phyloP scores from a whole-genome alignment of 2,797 vertebrate species.

The Notolabrus celidotus region DNA sequence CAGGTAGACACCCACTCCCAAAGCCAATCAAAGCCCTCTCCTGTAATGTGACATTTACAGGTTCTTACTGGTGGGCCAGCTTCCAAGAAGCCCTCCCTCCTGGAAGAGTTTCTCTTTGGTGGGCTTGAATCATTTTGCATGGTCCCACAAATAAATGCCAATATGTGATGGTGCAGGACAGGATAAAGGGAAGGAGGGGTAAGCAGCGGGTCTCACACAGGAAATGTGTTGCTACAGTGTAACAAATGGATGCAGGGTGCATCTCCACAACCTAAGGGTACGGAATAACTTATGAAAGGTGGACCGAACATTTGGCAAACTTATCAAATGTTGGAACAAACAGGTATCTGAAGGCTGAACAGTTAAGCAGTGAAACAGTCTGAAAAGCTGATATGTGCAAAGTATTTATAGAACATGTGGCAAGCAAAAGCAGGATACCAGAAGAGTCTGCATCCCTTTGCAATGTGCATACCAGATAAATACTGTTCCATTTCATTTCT shows the following conservation, averaged over 20 bases:
- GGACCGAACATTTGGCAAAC: not conserved
- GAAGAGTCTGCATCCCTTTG: conserved; percentile 4
- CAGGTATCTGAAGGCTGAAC: too few species aligned
- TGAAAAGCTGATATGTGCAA: conserved; percentile 6
- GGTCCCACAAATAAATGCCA: conserved; percentile 52
- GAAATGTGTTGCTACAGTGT: conserved; percentile 4
- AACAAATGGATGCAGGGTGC: conserved; percentile 1
- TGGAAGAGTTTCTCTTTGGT: conserved; percentile 39
- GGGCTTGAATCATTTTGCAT: conserved; percentile 50
- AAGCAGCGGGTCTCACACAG: conserved; percentile 15
- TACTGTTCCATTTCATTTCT: conserved; percentile 32
- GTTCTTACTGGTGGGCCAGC: conserved; percentile 34
- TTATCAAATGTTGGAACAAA: not conserved
- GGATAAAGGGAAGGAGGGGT: conserved; percentile 19
- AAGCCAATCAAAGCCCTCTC: conserved; percentile 52
- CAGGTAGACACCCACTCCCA: conserved; percentile 49
- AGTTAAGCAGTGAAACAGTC: not conserved
- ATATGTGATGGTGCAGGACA: conserved; percentile 31
- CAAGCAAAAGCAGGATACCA: conserved; percentile 4
- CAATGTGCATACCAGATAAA: conserved; percentile 15
- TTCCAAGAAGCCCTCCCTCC: conserved; percentile 45
- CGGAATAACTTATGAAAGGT: not conserved
- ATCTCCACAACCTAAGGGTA: not conserved
- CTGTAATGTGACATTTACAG: conserved; percentile 60
- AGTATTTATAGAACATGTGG: not conserved